Evolutionary conservation across 1,140 invertebrate species (phyloP), one percentile per base, ranked within the genome.

Genomic region (Uloborus diversus): DNA sequence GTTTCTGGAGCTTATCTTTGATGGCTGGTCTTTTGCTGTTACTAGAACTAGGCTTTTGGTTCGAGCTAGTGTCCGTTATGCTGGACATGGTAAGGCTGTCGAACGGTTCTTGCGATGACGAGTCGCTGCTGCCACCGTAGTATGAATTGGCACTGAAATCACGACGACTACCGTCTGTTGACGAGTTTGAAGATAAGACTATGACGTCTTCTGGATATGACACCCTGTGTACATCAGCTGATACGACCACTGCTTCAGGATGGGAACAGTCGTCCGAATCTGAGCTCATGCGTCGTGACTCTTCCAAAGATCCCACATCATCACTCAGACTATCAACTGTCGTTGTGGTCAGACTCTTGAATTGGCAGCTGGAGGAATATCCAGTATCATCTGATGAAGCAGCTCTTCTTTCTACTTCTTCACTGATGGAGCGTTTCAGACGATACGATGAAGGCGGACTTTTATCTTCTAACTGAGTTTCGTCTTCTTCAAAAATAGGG

Each of bases 351-450:
- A 71, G 20, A 17, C 61, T 56, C 25, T 76, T 76, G 20, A 32
- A 62, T 1, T 76, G 73, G 25, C 61, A 27, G 59, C 73, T 53
- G 28, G 73, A 76, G 4, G 73, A 65, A 23, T 76, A 76, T 20
- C 76, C 76, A 23, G 76, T 79, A 14, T 79, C 76, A 37, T 79
- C 76, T 2, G 76, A 79, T n/a, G n/a, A n/a, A n/a, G n/a, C n/a
- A 13, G 76, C 32, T 47, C 73, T 49, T n/a, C 61, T 65, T n/a
- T 75, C 71, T 28, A 42, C 59, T 28, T 75, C 70, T 7, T 76
- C 73, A 27, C 61, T 65, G 20, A 76, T 42, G 25, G 73, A 76
- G 7, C 73, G 13, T 30, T 76, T 65, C 9, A 76, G 23, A 7
- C 7, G 13, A 7, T 11, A n/a, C 9, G 25, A 11, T 62, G 37